Percentiles rank a stretch among this genome's conserved stretches.
Evolutionary conservation across 2,888 invertebrate genomes (phyloP).

Genomic region (Trachelus stipa): DNA sequence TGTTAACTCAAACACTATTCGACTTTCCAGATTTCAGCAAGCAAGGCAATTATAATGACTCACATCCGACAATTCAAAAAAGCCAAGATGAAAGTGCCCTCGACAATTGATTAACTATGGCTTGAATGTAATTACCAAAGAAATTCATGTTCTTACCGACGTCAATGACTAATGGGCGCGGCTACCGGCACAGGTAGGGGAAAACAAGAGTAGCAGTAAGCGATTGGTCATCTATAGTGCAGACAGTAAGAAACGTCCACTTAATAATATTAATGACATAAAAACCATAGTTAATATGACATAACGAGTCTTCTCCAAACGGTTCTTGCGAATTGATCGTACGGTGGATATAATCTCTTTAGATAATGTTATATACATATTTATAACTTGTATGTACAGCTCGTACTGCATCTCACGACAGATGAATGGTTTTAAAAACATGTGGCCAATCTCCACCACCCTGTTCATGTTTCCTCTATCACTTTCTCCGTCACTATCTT

Average conservation of each 20-base stretch:
- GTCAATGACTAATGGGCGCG: too few relatives aligned
- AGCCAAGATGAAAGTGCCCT: too few relatives aligned
- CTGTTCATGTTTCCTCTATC: not conserved
- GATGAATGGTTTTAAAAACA: conserved; percentile 29
- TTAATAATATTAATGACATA: not conserved
- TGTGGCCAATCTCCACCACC: not conserved
- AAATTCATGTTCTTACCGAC: too few relatives aligned
- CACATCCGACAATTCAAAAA: too few relatives aligned
- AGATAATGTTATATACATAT: conserved; percentile 22
- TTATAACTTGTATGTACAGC: conserved; percentile 22
- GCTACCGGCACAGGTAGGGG: too few relatives aligned
- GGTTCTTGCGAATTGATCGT: conserved; percentile 23
- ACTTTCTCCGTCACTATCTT: conserved; percentile 16
- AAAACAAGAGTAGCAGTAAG: not conserved
- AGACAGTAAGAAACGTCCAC: not conserved
- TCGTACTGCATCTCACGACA: conserved; percentile 29
- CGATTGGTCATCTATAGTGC: not conserved
- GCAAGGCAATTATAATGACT: too few relatives aligned
- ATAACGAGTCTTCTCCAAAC: not conserved
- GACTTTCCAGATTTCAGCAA: too few relatives aligned
- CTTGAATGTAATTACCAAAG: too few relatives aligned
- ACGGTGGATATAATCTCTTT: conserved; percentile 28
- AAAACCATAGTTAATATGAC: not conserved
- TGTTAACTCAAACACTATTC: too few relatives aligned
- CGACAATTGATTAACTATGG: too few relatives aligned